A percentile compares a stretch with the other conserved stretches of the same genome.
phyloP scores from a whole-genome alignment of 2,113 vertebrate species.

The Epinephelus fuscoguttatus region DNA sequence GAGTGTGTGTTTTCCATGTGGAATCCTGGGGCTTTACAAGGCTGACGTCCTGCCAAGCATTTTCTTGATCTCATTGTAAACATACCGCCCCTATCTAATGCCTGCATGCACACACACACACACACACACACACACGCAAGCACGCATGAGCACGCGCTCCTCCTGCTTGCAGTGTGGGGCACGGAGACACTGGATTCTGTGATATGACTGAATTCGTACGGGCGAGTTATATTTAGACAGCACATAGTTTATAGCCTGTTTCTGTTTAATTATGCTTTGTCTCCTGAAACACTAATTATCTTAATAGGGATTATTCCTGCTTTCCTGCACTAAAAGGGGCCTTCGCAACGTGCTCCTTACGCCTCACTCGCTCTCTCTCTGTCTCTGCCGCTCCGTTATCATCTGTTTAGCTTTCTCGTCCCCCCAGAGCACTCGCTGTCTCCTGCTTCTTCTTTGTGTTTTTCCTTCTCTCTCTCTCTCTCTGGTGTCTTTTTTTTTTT shows the following conservation, averaged over 20 bases:
- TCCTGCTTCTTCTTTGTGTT: conserved; percentile 8
- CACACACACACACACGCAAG: background rate
- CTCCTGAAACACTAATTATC: conserved; percentile 73
- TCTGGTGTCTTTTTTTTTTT: background rate
- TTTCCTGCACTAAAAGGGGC: conserved; percentile 48
- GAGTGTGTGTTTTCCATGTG: conserved; percentile 61
- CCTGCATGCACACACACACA: conserved; percentile 12
- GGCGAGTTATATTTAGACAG: conserved; percentile 66
- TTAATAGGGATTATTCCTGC: conserved; percentile 68
- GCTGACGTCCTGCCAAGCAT: conserved; percentile 68
- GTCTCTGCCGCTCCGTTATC: conserved; percentile 14
- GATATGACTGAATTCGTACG: conserved; percentile 24
- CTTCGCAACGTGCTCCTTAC: conserved; percentile 27
- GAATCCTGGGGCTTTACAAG: conserved; percentile 71
- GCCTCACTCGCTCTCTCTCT: conserved; percentile 6
- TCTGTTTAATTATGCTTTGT: conserved; percentile 71
- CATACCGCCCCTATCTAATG: conserved; percentile 45
- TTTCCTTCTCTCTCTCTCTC: background rate
- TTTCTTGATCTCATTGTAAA: conserved; percentile 76
- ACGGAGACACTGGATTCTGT: background rate
- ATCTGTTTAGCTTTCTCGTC: conserved; percentile 25
- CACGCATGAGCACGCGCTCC: background rate
- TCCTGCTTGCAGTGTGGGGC: conserved; percentile 9
- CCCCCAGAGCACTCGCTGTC: conserved; percentile 31
- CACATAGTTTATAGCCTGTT: conserved; percentile 62